phyloP scores from a whole-genome alignment of 2,113 vertebrate species.

The Mastomys coucha region DNA sequence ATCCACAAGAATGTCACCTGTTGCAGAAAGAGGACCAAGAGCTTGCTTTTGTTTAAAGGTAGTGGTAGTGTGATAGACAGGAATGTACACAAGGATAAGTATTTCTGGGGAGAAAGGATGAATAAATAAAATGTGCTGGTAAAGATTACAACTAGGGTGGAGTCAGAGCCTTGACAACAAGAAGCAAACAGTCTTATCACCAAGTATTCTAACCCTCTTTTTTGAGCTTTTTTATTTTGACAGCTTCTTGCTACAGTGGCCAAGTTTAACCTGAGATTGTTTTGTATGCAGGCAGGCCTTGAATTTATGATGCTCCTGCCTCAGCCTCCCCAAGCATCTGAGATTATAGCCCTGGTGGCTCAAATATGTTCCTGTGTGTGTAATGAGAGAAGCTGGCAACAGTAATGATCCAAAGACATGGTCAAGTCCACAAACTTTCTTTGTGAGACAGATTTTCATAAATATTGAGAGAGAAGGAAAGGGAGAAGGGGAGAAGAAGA shows the following conservation, averaged over 20 bases:
- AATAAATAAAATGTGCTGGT: neutral
- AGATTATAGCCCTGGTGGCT: neutral
- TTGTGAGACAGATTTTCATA: neutral
- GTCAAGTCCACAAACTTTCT: neutral
- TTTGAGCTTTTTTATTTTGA: neutral
- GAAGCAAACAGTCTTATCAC: no score
- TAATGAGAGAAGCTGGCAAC: neutral
- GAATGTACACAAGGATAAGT: accelerated
- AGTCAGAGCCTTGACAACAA: neutral
- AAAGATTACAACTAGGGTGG: neutral
- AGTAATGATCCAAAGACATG: neutral
- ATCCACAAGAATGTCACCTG: accelerated
- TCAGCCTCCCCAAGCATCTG: neutral
- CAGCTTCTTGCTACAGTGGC: neutral
- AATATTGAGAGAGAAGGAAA: neutral
- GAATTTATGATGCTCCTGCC: neutral
- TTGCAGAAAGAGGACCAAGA: neutral
- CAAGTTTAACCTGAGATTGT: neutral
- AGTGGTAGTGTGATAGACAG: accelerated
- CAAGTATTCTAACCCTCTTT: neutral
- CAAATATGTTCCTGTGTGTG: accelerated
- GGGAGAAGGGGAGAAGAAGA: neutral
- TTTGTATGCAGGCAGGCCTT: neutral
- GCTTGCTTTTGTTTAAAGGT: accelerated
- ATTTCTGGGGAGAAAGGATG: neutral